phyloP scores from a whole-genome alignment of 1,140 invertebrate genomes.

The Mercenaria mercenaria region DNA sequence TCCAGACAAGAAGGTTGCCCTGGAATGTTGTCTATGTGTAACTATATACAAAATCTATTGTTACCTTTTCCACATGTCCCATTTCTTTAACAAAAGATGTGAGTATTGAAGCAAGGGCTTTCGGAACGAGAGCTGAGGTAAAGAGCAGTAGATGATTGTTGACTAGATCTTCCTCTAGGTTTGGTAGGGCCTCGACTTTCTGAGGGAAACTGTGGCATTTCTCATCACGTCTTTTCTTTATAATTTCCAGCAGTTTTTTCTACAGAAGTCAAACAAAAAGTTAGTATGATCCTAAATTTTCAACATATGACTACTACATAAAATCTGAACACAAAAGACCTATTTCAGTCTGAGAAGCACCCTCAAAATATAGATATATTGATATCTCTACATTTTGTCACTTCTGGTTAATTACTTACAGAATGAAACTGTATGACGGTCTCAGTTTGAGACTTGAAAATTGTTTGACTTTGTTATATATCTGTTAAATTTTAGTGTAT shows the following conservation, averaged over 20 bases:
- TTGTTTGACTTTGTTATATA: no score
- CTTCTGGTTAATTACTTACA: no score
- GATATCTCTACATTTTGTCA: no score
- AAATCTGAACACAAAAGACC: background rate
- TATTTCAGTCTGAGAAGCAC: no score
- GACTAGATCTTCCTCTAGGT: constrained; percentile 59
- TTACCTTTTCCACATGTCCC: constrained; percentile 61
- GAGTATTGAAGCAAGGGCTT: constrained; percentile 73
- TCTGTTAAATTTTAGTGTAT: no score
- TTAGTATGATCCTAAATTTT: no score
- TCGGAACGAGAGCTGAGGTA: constrained; percentile 76
- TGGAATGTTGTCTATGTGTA: no score
- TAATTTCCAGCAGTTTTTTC: constrained; percentile 66
- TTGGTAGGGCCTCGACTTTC: constrained; percentile 31
- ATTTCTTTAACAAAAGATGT: constrained; percentile 71
- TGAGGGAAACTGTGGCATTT: constrained; percentile 52
- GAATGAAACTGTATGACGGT: no score
- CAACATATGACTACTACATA: background rate
- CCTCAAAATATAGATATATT: no score
- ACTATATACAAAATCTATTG: no score
- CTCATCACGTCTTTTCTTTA: constrained; percentile 53
- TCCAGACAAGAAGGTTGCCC: no score
- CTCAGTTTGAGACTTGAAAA: no score
- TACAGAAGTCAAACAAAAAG: constrained; percentile 35
- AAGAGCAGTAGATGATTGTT: constrained; percentile 76